Evolutionary conservation across 2,113 vertebrate genomes (phyloP), one percentile per base, ranked within the genome.

Genomic region (Paramisgurnus dabryanus): DNA sequence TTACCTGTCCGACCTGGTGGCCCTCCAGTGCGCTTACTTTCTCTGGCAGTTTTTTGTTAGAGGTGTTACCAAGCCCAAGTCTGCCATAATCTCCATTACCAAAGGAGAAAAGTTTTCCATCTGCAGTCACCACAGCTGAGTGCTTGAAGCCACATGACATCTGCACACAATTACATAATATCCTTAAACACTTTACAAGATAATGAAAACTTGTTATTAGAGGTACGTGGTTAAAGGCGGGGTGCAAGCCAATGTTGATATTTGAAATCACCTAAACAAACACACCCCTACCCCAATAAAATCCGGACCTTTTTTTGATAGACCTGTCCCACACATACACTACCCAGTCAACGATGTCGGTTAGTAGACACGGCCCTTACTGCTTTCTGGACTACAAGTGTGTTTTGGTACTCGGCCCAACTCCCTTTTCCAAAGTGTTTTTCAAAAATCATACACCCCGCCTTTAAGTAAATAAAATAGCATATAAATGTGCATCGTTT

Each of bases 81-180:
- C 94, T 91, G 12, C 93, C 93, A n/a, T 93, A 95, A 83, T 95
- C 93, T 61, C 93, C 93, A 43, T 92, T 94, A 49, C 94, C 94
- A 12, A 94, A 95, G 57, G 93, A 94, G 78, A 93, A 95, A 57
- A 95, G 86, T 65, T 94, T 95, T 53, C 94, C 94, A 69, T 95
- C 93, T 61, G 90, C 89, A 12, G 94, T 95, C 5, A 94, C 92
- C 49, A 93, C 92, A 1, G 93, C 94, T 0, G 93, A 94, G 83
- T 95, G 93, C 60, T 93, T 91, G 82, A 94, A 94, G 66, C 94
- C 94, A 90, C 93, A 94, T 0, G 92, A 85, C 13, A 94, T 90
- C 93, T 94, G 50, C 9, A 27, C 2, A 83, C 63, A 15, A 27
- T 45, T 13, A 66, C 7, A 41, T 47, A 64, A 47, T 11, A 13